A percentile compares a stretch with the other conserved stretches of the same genome.
Conservation (phyloP, 30 jellyfish, hydroid and myxozoan species). For the Clytia hemisphaerica region DNA sequence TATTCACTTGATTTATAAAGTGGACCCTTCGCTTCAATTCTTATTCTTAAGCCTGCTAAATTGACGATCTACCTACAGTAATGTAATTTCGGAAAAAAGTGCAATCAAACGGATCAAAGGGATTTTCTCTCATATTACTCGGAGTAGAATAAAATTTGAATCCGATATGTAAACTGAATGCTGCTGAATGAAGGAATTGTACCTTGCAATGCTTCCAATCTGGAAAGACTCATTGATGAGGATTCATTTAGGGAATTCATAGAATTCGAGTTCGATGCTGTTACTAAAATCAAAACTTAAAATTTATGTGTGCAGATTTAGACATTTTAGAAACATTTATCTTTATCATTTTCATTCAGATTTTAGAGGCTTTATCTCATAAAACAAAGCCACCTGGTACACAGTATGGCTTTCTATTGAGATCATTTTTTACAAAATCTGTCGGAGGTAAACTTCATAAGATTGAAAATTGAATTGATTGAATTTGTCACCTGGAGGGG, state of each 20-base stretch:
- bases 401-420: not conserved
- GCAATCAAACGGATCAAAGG: too few species aligned
- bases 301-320: not conserved
- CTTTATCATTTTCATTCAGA: not conserved
- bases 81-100: too few species aligned
- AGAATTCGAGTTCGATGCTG: slow-evolving; percentile 10
- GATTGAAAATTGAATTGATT: not conserved
- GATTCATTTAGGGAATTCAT: slow-evolving; percentile 23
- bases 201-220: slow-evolving; percentile 29
- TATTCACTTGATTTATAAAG: too few species aligned
- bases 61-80: too few species aligned
- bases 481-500: slow-evolving; percentile 12
- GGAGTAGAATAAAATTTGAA: too few species aligned
- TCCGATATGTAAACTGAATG: too few species aligned
- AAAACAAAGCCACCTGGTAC: not conserved
- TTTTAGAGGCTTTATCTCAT: not conserved
- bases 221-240: slow-evolving; percentile 21
- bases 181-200: too few species aligned
- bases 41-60: too few species aligned
- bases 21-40: too few species aligned
- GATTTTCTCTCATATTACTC: too few species aligned
- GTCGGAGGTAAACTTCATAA: not conserved
- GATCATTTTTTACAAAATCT: not conserved
- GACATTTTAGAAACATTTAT: not conserved
- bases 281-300: not conserved